Evolutionary conservation across 2,888 invertebrate species (phyloP), one percentile per base, ranked within the genome.

Genomic region (Hemithea aestivaria): DNA sequence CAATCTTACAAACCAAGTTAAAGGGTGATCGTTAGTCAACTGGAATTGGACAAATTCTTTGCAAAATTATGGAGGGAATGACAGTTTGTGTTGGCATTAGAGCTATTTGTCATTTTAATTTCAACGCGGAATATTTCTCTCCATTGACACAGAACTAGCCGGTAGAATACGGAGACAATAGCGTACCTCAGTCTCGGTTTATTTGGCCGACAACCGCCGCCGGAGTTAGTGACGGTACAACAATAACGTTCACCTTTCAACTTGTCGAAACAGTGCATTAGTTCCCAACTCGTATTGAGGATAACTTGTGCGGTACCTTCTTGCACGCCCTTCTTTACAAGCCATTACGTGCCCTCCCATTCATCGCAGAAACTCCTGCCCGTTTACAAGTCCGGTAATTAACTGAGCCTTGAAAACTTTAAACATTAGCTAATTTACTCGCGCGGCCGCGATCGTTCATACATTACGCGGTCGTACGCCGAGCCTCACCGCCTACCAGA

Each of bases 361-460:
- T 69, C 67, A 64, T 66, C 61, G 66, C 47, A 45, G 56, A 56
- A 58, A 63, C 58, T 59, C 56, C 10, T 32, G 36, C 56, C 52
- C 58, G 55, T 58, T 62, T 63, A 67, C 66, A 68, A 64, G 56
- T 66, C 58, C 56, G 53, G 66, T 78, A 78, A 77, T 78, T 78
- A 73, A 73, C 62, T 51, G 59, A 74, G 63, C 72, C 69, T 68
- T 71, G 64, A 66, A 67, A 76, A 79, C 73, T 78, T 76, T 61
- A 63, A 70, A 62, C 70, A 68, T 73, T 69, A 72, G 66, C 69
- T 73, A 72, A 76, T 74, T 72, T 70, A 60, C 63, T 58, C 35
- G 16, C 40, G 52, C 49, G 53, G 56, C 51, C 51, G 34, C 48
- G 50, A 56, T 56, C 53, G 48, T 48, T 46, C 11, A 41, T 42